Base-by-base conservation (phyloP, 2,797 vertebrate species). In the Sebastes elongatus region DNA sequence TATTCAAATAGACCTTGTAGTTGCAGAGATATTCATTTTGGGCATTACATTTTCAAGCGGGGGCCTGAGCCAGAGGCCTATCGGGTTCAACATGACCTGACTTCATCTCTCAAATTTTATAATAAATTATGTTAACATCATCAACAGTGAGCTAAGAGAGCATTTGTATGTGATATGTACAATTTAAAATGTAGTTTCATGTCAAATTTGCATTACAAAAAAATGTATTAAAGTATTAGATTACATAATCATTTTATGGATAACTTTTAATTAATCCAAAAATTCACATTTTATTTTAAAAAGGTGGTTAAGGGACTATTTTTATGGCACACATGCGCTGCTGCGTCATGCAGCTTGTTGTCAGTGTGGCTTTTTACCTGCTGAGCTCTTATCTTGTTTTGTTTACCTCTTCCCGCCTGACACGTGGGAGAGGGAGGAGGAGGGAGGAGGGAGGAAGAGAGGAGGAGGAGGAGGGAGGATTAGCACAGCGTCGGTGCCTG, bases 371-470 rank as follows among this genome's bases (percentile, higher is more conserved):
- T 60, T 35, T 69, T 86, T 22, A 77, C 63, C 57, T 70, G 70
- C 83, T 82, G 71, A 82, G 63, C 62, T 71, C 20, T 23, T 35
- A 1, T 70, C 68, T 64, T 35, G 69, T 78, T 89, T 91, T 94
- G 92, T 94, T 95, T 94, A 94, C 92, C 80, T 91, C 88, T 52
- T 53, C 28, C 30, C 68, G 25, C 42, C 83, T 60, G 80, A 87
- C 92, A 94, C 90, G 92, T 94, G 94, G 88, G 83, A 53, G 14
- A 4, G 35, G 67, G 74, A 10, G 32, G 71, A 18, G 61, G 32
- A 70, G 13, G 33, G 72, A 18, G 3, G 90, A 93, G 33, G 10
- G 74, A 18, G 61, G 13, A 18, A 23, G 20, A 76, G 33, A 49
- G 20, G 32, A 46, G 11, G 10, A 46, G 4, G 27, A 53, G 23